Evolutionary conservation across 2,888 invertebrate species (phyloP).

Genomic region (Drosophila algonquin): DNA sequence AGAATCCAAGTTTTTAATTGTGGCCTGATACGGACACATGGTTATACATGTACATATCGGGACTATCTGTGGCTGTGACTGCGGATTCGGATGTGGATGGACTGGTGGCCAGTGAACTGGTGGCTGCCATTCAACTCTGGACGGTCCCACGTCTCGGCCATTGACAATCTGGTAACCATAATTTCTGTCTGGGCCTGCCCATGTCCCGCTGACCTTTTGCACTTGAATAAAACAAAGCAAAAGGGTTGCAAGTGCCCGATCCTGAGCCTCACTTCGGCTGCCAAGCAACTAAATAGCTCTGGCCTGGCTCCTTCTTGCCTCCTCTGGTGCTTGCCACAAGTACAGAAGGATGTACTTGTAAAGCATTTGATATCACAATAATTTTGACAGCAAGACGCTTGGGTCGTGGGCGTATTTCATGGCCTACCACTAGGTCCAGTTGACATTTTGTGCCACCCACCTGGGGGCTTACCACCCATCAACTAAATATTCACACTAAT

Average conservation of each 20-base stretch:
- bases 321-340: background rate
- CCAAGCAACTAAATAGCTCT: too few relatives aligned
- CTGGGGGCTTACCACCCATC: too few relatives aligned
- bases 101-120: constrained; percentile 26
- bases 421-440: background rate
- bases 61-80: background rate
- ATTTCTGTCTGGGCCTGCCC: constrained; percentile 50
- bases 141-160: constrained; percentile 49
- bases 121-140: background rate
- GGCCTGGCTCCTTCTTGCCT: too few relatives aligned
- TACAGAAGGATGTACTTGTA: background rate
- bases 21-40: constrained; percentile 23
- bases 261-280: background rate
- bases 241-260: constrained; percentile 51
- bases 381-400: background rate
- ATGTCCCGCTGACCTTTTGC: constrained; percentile 48
- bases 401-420: background rate
- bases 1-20: constrained; percentile 50
- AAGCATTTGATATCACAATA: background rate
- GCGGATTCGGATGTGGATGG: constrained; percentile 1
- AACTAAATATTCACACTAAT: too few relatives aligned
- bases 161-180: constrained; percentile 65
- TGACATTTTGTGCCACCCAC: background rate
- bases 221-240: constrained; percentile 22
- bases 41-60: background rate